These are phyloP conservation scores for Sinonovacula constricta DNA, from an alignment of 1,140 invertebrate genomes.

Conservation along the genomic window DNA sequence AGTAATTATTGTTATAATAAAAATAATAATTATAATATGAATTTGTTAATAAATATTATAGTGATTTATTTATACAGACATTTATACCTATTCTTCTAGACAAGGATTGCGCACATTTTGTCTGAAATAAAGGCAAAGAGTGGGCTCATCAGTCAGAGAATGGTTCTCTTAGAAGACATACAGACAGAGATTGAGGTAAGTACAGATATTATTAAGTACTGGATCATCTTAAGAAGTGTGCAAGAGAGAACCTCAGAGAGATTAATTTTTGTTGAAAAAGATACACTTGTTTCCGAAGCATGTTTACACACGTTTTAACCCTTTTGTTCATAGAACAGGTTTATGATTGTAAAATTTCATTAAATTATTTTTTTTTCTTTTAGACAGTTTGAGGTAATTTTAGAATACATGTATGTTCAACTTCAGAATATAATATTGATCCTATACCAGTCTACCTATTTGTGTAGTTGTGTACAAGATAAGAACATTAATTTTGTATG, in stretches of 20 bases:
- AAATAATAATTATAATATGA: too few species aligned
- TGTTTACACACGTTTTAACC: too few species aligned
- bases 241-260: not conserved
- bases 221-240: not conserved
- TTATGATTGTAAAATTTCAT: too few species aligned
- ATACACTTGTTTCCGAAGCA: not conserved
- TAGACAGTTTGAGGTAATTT: too few species aligned
- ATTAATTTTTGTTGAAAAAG: not conserved
- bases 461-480: too few species aligned
- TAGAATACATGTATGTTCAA: too few species aligned
- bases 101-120: conserved; percentile 7
- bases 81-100: conserved; percentile 23
- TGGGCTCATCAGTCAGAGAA: conserved; percentile 14
- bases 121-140: conserved; percentile 35
- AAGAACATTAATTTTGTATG: too few species aligned
- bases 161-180: conserved; percentile 1
- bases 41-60: not conserved
- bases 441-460: too few species aligned
- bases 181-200: conserved; percentile 16
- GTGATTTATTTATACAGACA: not conserved
- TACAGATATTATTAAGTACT: not conserved
- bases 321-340: too few species aligned
- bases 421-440: too few species aligned
- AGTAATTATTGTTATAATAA: too few species aligned
- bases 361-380: too few species aligned